phyloP scores from a whole-genome alignment of 2,888 invertebrate species.

The Melinopterus prodromus region DNA sequence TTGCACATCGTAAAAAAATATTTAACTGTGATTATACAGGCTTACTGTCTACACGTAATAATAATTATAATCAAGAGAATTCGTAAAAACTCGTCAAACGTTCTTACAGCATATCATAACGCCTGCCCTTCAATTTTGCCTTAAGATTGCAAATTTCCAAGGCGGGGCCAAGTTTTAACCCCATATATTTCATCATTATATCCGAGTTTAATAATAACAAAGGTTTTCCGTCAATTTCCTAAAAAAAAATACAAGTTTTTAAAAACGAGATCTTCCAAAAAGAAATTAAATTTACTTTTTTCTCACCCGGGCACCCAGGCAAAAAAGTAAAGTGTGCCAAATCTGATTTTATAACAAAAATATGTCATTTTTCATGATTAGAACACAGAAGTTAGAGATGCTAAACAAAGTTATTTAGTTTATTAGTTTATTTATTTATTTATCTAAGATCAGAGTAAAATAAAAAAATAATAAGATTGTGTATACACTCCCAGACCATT shows the following conservation, averaged over 20 bases:
- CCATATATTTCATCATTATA: constrained; percentile 99
- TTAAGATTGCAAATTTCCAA: constrained; percentile 96
- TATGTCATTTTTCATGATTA: too few species aligned
- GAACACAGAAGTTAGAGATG: too few species aligned
- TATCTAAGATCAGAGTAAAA: too few species aligned
- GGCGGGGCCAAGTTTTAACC: constrained; percentile 94
- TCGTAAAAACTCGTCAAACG: too few species aligned
- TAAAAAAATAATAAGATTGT: too few species aligned
- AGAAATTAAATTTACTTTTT: constrained; percentile 81
- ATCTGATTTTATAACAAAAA: too few species aligned
- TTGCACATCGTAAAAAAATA: too few species aligned
- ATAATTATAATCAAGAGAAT: neutral
- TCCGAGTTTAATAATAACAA: constrained; percentile 92
- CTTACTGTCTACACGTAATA: neutral
- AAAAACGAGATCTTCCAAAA: neutral
- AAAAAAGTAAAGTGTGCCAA: too few species aligned
- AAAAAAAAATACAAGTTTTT: constrained; percentile 48
- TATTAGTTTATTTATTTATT: too few species aligned
- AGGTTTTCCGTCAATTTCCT: constrained; percentile 99
- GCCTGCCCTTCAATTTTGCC: constrained; percentile 78
- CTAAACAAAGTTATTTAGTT: too few species aligned
- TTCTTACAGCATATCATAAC: constrained; percentile 63
- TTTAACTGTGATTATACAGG: neutral
- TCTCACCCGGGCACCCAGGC: constrained; percentile 85
- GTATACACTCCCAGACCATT: too few species aligned